phyloP scores from a whole-genome alignment of 1,140 invertebrate species.

The Tetramorium simillimum region DNA sequence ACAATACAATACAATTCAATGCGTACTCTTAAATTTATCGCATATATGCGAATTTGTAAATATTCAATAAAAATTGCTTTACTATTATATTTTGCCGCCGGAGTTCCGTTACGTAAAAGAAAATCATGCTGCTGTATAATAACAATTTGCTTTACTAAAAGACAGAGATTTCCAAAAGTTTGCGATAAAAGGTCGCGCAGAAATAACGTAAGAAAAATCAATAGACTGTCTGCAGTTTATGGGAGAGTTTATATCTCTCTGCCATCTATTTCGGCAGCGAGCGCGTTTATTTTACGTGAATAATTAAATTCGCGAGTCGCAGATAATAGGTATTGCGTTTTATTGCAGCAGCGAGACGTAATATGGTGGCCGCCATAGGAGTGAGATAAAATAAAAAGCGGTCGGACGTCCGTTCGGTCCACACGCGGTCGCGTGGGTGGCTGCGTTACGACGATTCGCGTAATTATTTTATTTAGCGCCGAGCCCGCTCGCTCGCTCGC shows the following conservation, averaged over 20 bases:
- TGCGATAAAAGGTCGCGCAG: background rate
- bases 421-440: constrained; percentile 18
- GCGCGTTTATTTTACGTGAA: constrained; percentile 1
- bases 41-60: background rate
- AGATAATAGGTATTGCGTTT: constrained; percentile 33
- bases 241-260: background rate
- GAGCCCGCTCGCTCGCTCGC: background rate
- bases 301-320: background rate
- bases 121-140: background rate
- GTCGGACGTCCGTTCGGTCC: background rate
- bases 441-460: constrained; percentile 36
- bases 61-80: background rate
- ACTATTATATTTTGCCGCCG: background rate
- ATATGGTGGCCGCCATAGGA: background rate
- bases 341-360: constrained; percentile 2
- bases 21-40: background rate
- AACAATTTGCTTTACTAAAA: background rate
- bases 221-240: background rate
- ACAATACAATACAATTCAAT: background rate
- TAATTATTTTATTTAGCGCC: constrained; percentile 46
- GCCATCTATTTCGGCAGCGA: background rate
- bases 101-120: background rate
- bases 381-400: constrained; percentile 16
- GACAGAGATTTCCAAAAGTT: background rate
- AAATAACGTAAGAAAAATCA: constrained; percentile 6